Evolutionary conservation across 2,888 invertebrate species (phyloP).

Genomic region (Alviniconcha strummeri): DNA sequence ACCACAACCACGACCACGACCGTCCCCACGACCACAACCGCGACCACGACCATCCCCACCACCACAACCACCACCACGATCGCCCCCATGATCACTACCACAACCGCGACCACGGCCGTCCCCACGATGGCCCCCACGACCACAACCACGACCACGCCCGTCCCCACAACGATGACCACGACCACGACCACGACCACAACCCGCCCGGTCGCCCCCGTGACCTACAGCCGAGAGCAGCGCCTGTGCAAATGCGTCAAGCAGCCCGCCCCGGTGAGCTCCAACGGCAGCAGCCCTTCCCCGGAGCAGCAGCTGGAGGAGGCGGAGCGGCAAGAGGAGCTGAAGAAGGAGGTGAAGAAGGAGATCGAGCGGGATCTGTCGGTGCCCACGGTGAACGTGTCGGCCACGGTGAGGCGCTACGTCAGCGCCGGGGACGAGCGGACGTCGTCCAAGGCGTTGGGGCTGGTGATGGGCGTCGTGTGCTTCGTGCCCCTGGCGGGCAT

Average conservation of each 20-base stretch:
- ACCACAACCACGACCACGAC: no score
- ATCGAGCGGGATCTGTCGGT: not conserved
- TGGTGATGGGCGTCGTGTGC: not conserved
- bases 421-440: not conserved
- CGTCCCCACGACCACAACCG: no score
- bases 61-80: no score
- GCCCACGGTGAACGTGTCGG: not conserved
- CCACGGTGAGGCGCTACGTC: not conserved
- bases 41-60: no score
- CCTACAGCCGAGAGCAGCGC: not conserved
- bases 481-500: not conserved
- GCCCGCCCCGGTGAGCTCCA: not conserved
- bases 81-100: no score
- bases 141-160: not conserved
- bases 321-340: not conserved
- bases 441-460: not conserved
- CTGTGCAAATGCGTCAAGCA: not conserved
- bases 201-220: not conserved
- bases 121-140: no score
- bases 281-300: not conserved
- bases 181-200: no score
- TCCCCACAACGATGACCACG: no score
- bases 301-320: not conserved
- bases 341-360: not conserved
- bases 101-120: no score